These are phyloP conservation scores for Ditula angustiorana DNA, from an alignment of 2,888 invertebrate genomes.

Conservation along the genomic window DNA sequence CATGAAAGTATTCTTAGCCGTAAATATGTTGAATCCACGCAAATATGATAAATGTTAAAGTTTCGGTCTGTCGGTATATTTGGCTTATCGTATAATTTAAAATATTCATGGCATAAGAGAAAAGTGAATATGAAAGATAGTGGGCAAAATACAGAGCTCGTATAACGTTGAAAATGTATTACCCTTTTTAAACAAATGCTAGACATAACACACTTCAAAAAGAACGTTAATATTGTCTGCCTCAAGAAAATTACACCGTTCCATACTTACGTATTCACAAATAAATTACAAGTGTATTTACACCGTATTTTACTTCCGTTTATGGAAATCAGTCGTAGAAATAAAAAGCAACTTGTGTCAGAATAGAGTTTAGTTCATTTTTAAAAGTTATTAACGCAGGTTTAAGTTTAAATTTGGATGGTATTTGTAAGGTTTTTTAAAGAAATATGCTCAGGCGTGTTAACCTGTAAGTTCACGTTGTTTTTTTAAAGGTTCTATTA, in stretches of 20 bases:
- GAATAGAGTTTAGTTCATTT: not conserved
- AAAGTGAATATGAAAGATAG: too few relatives aligned
- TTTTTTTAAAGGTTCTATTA: too few relatives aligned
- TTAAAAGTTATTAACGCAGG: too few relatives aligned
- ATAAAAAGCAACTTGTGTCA: not conserved
- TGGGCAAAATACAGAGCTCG: too few relatives aligned
- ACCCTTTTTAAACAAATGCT: not conserved
- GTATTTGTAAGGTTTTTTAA: not conserved
- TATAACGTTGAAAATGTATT: not conserved
- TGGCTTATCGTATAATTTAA: not conserved
- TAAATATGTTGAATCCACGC: too few relatives aligned
- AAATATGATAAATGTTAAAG: too few relatives aligned
- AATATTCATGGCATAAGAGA: too few relatives aligned
- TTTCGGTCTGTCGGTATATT: too few relatives aligned
- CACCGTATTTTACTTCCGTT: conserved; percentile 19
- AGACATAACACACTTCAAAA: conserved; percentile 5
- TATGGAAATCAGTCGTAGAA: not conserved
- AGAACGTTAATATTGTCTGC: conserved; percentile 13
- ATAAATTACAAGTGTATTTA: conserved; percentile 31
- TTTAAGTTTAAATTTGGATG: too few relatives aligned
- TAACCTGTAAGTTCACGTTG: too few relatives aligned
- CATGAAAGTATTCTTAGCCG: not conserved
- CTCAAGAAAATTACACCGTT: conserved; percentile 23
- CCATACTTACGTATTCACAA: conserved; percentile 30
- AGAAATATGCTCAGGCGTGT: too few relatives aligned